Conservation (phyloP, 2,888 invertebrate genomes). For the Melanchra persicariae region DNA sequence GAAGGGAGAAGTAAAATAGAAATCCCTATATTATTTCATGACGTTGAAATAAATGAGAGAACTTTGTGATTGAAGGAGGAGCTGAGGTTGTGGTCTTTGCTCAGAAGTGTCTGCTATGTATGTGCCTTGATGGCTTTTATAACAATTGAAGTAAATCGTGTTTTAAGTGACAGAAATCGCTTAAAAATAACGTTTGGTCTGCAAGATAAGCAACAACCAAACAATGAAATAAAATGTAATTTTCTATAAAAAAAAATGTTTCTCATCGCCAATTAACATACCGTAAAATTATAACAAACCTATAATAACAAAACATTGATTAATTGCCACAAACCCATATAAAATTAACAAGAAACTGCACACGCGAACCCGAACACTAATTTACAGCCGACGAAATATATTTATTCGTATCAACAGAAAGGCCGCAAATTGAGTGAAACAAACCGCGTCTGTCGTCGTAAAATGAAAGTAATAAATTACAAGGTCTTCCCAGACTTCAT, state of each 20-base stretch:
- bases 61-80: no score
- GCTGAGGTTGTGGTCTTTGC: no score
- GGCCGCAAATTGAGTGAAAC: conserved; percentile 58
- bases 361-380: conserved; percentile 28
- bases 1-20: neutral
- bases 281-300: neutral
- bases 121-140: no score
- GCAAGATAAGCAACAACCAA: neutral
- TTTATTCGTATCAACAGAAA: conserved; percentile 60
- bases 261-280: neutral
- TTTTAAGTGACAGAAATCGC: no score
- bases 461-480: conserved; percentile 72
- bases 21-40: neutral
- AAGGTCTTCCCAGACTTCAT: conserved; percentile 73
- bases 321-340: conserved; percentile 33
- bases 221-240: neutral
- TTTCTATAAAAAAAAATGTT: no score
- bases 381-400: conserved; percentile 57
- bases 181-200: no score
- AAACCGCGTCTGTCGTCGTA: conserved; percentile 65
- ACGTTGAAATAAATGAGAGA: no score
- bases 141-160: no score
- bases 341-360: conserved; percentile 46
- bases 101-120: no score
- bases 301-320: conserved; percentile 18